Conservation (phyloP, 2,113 vertebrate genomes). For the Leucoraja erinaceus region DNA sequence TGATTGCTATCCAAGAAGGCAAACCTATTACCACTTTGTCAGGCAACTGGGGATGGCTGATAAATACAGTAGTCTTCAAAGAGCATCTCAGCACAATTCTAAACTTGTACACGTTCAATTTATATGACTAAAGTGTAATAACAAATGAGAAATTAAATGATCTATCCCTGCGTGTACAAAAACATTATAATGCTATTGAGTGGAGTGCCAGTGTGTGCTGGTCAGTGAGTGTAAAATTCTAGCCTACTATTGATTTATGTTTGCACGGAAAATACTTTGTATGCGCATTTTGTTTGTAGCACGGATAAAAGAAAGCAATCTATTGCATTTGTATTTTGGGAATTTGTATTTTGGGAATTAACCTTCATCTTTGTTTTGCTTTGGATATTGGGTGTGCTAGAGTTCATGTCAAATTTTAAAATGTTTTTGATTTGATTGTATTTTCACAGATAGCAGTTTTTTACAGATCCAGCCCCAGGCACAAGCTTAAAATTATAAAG, state of each 20-base stretch:
- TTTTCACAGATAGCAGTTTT: constrained; percentile 77
- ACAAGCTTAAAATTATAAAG: constrained; percentile 98
- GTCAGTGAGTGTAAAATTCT: neutral
- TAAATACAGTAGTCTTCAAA: neutral
- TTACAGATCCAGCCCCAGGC: constrained; percentile 88
- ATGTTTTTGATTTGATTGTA: neutral
- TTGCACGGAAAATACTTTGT: neutral
- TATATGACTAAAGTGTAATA: neutral
- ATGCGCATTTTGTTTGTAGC: neutral
- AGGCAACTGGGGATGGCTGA: neutral
- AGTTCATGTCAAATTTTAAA: neutral
- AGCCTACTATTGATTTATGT: neutral
- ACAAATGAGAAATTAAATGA: neutral
- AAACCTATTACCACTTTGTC: neutral
- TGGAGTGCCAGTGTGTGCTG: neutral
- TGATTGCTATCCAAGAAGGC: neutral
- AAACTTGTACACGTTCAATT: neutral
- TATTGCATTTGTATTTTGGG: neutral
- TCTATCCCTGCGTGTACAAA: too few species aligned
- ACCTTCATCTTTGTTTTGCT: neutral
- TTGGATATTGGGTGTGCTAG: neutral
- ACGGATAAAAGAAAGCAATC: neutral
- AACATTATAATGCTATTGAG: too few species aligned
- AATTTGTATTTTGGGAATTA: neutral
- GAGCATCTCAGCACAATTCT: neutral